These are phyloP conservation scores for Drosophila algonquin DNA, from an alignment of 2,888 invertebrate genomes.

Conservation along the genomic window DNA sequence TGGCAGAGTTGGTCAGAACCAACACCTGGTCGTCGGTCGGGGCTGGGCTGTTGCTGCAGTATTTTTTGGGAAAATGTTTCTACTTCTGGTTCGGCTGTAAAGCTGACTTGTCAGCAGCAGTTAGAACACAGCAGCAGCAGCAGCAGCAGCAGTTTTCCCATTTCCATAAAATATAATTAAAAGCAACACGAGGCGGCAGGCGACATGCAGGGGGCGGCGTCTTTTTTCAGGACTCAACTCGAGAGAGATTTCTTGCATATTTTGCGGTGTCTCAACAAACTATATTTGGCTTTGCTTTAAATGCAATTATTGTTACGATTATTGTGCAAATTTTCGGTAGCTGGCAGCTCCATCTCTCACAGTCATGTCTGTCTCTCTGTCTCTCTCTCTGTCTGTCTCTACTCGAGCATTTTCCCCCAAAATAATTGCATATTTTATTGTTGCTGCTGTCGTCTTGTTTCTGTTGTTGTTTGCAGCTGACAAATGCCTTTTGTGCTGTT, in stretches of 20 bases:
- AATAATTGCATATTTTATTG: conserved; percentile 61
- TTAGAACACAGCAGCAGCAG: background rate
- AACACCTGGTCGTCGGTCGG: conserved; percentile 51
- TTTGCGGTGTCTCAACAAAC: conserved; percentile 49
- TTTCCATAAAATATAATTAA: conserved; percentile 74
- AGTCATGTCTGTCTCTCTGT: background rate
- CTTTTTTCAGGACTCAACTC: conserved; percentile 19
- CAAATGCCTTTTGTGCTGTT: conserved; percentile 48
- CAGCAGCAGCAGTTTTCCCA: conserved; percentile 14
- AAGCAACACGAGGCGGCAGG: conserved; percentile 50
- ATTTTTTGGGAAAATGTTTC: conserved; percentile 22
- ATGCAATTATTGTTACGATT: conserved; percentile 66
- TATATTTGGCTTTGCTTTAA: conserved; percentile 53
- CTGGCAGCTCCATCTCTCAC: background rate
- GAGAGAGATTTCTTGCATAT: conserved; percentile 68
- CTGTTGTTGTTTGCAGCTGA: conserved; percentile 34
- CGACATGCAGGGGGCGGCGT: background rate
- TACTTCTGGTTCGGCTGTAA: conserved; percentile 7
- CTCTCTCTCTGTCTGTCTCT: background rate
- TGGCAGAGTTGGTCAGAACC: conserved; percentile 47
- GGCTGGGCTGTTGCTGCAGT: conserved; percentile 22
- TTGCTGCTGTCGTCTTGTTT: conserved; percentile 9
- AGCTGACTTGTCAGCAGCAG: conserved; percentile 57
- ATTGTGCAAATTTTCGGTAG: conserved; percentile 51
- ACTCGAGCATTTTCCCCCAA: conserved; percentile 33